Evolutionary conservation across 2,888 invertebrate species (phyloP).

Genomic region (Temnothorax unifasciatus): DNA sequence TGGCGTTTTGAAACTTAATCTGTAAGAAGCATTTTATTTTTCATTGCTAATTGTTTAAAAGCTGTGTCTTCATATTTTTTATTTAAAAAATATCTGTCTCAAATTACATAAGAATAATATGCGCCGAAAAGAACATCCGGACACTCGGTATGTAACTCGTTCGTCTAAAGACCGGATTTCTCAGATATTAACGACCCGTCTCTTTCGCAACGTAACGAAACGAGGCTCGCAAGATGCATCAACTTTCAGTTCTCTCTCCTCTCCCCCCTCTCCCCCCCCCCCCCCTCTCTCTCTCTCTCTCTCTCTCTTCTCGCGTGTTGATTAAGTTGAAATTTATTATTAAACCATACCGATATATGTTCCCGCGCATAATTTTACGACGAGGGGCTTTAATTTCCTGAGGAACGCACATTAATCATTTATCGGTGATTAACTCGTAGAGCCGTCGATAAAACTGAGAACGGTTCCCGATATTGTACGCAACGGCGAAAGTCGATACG

Average conservation of each 20-base stretch:
- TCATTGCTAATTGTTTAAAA: neutral
- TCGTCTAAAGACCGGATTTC: slow-evolving; percentile 44
- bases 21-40: neutral
- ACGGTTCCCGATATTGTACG: slow-evolving; percentile 39
- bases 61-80: neutral
- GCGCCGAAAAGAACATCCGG: neutral
- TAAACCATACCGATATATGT: slow-evolving; percentile 35
- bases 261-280: too few relatives aligned
- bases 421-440: slow-evolving; percentile 48
- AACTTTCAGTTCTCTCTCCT: neutral
- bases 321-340: slow-evolving; percentile 57
- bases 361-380: slow-evolving; percentile 40
- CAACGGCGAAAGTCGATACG: neutral
- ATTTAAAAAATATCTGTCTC: neutral
- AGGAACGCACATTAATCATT: slow-evolving; percentile 52
- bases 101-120: neutral
- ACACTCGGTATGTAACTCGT: slow-evolving; percentile 20
- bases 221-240: slow-evolving; percentile 11
- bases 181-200: slow-evolving; percentile 39
- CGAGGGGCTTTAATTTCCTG: slow-evolving; percentile 47
- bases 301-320: slow-evolving; percentile 23
- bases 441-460: slow-evolving; percentile 39
- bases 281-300: neutral
- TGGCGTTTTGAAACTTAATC: neutral
- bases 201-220: slow-evolving; percentile 34